Evolutionary conservation across 2,113 vertebrate genomes (phyloP).

Genomic region (Triplophysa dalaica): DNA sequence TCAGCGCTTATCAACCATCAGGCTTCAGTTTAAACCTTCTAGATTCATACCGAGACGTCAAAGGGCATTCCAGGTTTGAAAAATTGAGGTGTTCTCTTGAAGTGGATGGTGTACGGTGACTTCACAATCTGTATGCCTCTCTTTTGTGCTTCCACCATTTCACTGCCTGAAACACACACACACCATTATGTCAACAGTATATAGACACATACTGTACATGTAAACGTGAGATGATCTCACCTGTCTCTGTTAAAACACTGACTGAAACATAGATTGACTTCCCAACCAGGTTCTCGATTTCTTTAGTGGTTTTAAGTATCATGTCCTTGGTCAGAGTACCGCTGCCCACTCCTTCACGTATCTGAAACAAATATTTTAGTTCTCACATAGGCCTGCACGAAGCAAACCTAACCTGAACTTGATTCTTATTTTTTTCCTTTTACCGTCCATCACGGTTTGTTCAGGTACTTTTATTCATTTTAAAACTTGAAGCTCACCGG

Average conservation of each 20-base stretch:
- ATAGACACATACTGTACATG: neutral
- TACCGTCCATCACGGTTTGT: no score
- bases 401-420: no score
- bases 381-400: no score
- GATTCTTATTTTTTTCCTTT: no score
- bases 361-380: conserved; percentile 41
- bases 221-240: neutral
- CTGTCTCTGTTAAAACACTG: conserved; percentile 1
- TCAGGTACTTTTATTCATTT: no score
- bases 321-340: conserved; percentile 4
- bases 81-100: conserved; percentile 78
- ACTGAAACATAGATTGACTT: conserved; percentile 53
- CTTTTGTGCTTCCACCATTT: conserved; percentile 76
- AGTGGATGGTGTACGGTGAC: conserved; percentile 79
- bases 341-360: neutral
- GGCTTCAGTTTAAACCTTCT: neutral
- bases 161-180: conserved; percentile 58
- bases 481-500: no score
- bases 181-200: neutral
- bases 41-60: conserved; percentile 69
- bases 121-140: conserved; percentile 73
- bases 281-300: conserved; percentile 27
- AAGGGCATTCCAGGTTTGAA: conserved; percentile 85
- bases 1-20: neutral
- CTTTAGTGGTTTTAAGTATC: conserved; percentile 7